Base-by-base conservation (phyloP, 2,113 vertebrate species). In the Mystacornis crossleyi region DNA sequence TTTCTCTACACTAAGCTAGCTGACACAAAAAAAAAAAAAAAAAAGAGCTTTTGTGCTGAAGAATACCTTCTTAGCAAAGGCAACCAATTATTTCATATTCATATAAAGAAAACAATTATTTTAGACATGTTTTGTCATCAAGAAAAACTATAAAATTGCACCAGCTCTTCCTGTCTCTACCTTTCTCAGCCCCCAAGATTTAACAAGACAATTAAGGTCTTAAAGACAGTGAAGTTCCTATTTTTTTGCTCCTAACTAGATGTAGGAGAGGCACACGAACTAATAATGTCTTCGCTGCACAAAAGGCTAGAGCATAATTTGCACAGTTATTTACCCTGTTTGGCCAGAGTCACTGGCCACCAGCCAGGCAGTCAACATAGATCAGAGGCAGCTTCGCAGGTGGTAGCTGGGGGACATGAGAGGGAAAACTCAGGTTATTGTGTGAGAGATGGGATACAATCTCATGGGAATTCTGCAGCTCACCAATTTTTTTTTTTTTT, bases 351-450 rank as follows among this genome's bases (percentile, higher is more conserved):
- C 5, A 4, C 81, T 92, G 90, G 95, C 90, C 67, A 64, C n/a
- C 2, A 5, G 85, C 88, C 95, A 93, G 94, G 1, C 36, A 73
- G 82, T 33, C 77, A 89, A 28, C 92, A 79, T 1, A 74, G 70
- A 91, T 87, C 80, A 92, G 93, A 86, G 86, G 89, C 64, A 48
- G 89, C 83, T 81, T 83, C 0, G 3, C 93, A 95, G 89, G 91
- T 92, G 94, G 89, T 83, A 73, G 82, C 86, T 95, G 90, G 80
- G 87, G 51, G 64, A 92, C 54, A 80, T 9, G 29, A 64, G 62
- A 64, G 58, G 85, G 53, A 89, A 73, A 71, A 73, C 75, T 38
- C 55, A 78, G 91, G 90, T 86, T 80, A 87, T 69, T 0, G 0
- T 61, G 26, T 66, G 77, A 70, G 81, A 55, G 73, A 17, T 61